phyloP scores from a whole-genome alignment of 2,113 vertebrate species.

The Eurystomus gularis region DNA sequence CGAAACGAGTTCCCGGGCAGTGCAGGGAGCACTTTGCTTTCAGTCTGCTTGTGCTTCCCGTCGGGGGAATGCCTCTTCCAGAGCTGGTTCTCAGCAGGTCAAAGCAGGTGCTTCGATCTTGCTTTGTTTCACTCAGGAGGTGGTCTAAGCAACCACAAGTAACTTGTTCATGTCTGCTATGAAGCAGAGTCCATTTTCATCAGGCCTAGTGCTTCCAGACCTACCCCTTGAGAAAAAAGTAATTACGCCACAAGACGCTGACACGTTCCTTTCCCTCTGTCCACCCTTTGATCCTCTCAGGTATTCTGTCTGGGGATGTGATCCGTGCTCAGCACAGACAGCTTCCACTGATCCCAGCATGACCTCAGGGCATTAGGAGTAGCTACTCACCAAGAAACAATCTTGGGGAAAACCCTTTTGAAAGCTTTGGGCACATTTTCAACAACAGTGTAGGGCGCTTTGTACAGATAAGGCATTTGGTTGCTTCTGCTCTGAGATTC shows the following conservation, averaged over 20 bases:
- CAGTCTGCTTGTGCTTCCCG: neutral
- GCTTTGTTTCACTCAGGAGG: neutral
- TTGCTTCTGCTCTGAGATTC: neutral
- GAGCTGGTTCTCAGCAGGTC: neutral
- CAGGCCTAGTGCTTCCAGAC: neutral
- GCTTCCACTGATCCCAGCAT: neutral
- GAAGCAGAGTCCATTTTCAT: neutral
- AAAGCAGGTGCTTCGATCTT: neutral
- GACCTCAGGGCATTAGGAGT: neutral
- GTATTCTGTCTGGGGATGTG: neutral
- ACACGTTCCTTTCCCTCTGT: neutral
- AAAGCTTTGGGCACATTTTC: neutral
- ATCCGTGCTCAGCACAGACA: neutral
- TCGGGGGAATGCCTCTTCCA: neutral
- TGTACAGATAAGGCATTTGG: too few relatives aligned
- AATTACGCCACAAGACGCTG: neutral
- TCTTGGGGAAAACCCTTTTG: neutral
- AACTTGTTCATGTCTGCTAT: neutral
- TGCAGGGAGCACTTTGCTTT: neutral
- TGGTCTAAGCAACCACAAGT: neutral
- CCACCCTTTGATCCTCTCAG: neutral
- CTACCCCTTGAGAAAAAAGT: neutral
- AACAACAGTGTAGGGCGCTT: neutral
- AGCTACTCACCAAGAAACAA: neutral
- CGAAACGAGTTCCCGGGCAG: neutral